Percentiles rank a stretch among this genome's conserved stretches.
These are phyloP conservation scores for Chaetodon auriga DNA, from an alignment of 2,113 vertebrate species.

Conservation along the genomic window DNA sequence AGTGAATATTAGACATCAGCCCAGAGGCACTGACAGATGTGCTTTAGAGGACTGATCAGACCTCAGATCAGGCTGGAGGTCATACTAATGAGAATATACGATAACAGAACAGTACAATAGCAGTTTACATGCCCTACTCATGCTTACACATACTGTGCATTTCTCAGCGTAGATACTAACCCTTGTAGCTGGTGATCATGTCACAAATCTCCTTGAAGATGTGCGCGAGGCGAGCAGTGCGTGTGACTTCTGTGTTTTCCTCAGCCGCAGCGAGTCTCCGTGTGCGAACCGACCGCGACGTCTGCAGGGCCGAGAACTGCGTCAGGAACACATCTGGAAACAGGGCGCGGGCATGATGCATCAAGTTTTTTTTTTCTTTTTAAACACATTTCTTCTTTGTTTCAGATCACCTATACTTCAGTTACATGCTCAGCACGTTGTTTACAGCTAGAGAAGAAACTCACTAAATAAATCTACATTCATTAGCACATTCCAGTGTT, in stretches of 20 bases:
- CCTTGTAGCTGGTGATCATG: slow-evolving; percentile 97
- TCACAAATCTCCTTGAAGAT: slow-evolving; percentile 99
- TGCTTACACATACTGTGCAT: not conserved
- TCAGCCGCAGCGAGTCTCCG: slow-evolving; percentile 94
- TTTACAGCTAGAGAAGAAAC: not conserved
- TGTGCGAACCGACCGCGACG: slow-evolving; percentile 94
- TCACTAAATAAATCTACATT: not conserved
- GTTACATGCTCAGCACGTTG: not conserved
- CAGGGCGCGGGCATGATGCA: not conserved
- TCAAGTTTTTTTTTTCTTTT: not conserved
- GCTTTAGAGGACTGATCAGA: slow-evolving; percentile 8
- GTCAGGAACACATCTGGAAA: slow-evolving; percentile 97
- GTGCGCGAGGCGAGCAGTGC: slow-evolving; percentile 95
- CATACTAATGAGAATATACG: slow-evolving; percentile 5
- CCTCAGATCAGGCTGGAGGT: slow-evolving; percentile 21
- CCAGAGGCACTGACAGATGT: slow-evolving; percentile 24
- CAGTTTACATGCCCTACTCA: no score
- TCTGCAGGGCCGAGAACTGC: slow-evolving; percentile 98
- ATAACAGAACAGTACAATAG: no score
- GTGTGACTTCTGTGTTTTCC: slow-evolving; percentile 96
- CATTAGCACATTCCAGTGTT: not conserved
- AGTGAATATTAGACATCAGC: not conserved
- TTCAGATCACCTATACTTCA: not conserved
- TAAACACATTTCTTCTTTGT: not conserved
- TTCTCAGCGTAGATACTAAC: slow-evolving; percentile 72